Conservation (phyloP, 2,888 invertebrate species). For the Ashinkailepas kermadecensis region DNA sequence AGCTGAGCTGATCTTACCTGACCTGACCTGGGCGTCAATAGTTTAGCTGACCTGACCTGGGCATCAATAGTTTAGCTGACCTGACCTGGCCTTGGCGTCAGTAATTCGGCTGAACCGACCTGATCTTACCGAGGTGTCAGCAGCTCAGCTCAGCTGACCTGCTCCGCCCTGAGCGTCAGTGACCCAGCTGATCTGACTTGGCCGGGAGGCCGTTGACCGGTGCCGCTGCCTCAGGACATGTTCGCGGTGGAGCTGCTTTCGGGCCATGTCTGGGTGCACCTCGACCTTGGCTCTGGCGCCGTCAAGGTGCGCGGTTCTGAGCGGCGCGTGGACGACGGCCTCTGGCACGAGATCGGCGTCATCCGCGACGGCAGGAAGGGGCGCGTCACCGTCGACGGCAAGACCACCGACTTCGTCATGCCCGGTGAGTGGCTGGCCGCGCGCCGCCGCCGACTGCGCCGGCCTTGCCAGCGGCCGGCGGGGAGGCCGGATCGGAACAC, state of each 20-base stretch:
- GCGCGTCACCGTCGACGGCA: constrained; percentile 78
- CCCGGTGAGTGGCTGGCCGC: constrained; percentile 52
- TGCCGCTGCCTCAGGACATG: constrained; percentile 54
- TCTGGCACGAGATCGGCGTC: constrained; percentile 84
- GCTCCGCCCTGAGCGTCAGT: too few relatives aligned
- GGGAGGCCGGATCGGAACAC: too few relatives aligned
- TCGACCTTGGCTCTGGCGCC: constrained; percentile 86
- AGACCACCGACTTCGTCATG: constrained; percentile 78
- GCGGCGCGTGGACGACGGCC: constrained; percentile 73
- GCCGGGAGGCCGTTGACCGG: too few relatives aligned
- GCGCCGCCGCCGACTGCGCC: background rate
- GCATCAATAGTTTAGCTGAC: too few relatives aligned
- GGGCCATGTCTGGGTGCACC: constrained; percentile 83
- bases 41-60: too few relatives aligned
- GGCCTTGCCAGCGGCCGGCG: background rate
- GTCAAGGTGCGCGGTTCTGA: constrained; percentile 72
- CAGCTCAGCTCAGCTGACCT: too few relatives aligned
- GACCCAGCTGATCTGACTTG: too few relatives aligned
- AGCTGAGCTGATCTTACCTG: too few relatives aligned
- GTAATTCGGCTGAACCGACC: too few relatives aligned
- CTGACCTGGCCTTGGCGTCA: too few relatives aligned
- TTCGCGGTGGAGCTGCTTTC: constrained; percentile 90
- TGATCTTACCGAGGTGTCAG: too few relatives aligned
- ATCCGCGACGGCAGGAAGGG: constrained; percentile 74
- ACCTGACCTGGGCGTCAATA: too few relatives aligned